Conservation (phyloP, 2,888 invertebrate species). For the Megastigmus dorsalis region DNA sequence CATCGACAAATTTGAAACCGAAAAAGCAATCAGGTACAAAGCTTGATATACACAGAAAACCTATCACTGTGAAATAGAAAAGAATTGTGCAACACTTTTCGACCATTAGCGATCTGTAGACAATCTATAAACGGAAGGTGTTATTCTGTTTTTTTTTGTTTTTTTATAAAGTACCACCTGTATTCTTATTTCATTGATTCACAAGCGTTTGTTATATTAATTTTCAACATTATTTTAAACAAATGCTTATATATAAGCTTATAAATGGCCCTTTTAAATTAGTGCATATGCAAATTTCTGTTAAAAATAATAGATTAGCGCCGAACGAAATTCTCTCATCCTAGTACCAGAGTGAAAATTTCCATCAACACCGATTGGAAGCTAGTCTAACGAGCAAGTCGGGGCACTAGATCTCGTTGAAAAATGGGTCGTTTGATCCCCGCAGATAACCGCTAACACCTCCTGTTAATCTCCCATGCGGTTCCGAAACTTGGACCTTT, state of each 20-base stretch:
- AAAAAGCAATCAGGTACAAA: conserved; percentile 5
- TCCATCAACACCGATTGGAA: conserved; percentile 14
- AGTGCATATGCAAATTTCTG: not conserved
- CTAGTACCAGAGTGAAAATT: too few relatives aligned
- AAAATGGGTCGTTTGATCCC: conserved; percentile 50
- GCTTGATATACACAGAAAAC: not conserved
- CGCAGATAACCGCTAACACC: conserved; percentile 35
- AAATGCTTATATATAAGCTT: not conserved
- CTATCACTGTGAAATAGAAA: too few relatives aligned
- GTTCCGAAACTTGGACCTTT: conserved; percentile 40
- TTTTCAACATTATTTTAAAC: not conserved
- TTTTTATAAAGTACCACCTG: too few relatives aligned
- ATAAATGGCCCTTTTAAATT: not conserved
- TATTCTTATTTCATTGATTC: too few relatives aligned
- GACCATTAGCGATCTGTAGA: not conserved
- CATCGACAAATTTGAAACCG: not conserved
- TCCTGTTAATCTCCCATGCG: conserved; percentile 50
- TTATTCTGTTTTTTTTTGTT: too few relatives aligned
- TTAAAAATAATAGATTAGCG: not conserved
- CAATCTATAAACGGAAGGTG: not conserved
- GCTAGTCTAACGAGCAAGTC: not conserved
- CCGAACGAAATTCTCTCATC: too few relatives aligned
- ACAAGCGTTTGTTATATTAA: too few relatives aligned
- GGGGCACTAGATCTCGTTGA: conserved; percentile 38
- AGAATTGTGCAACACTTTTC: too few relatives aligned